Percentiles rank a stretch among this genome's conserved stretches.
Evolutionary conservation across 2,888 invertebrate genomes (phyloP).

Genomic region (Carabus problematicus): DNA sequence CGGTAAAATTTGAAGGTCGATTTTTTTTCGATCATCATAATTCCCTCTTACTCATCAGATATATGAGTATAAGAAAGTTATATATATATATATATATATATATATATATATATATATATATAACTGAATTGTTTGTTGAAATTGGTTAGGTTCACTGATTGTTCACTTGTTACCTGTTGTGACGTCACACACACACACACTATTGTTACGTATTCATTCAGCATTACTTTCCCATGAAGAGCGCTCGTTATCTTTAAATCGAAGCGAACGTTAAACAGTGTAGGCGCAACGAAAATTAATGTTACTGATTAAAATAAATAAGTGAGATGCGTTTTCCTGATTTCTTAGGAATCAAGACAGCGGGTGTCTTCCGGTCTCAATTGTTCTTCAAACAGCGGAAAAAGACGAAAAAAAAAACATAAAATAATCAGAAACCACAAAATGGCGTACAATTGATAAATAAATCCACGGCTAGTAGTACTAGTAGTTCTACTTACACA

Average conservation of each 20-base stretch:
- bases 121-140: background rate
- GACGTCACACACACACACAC: background rate
- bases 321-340: slow-evolving; percentile 38
- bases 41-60: too few relatives aligned
- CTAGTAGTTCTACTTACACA: too few relatives aligned
- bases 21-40: too few relatives aligned
- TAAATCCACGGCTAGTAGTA: slow-evolving; percentile 25
- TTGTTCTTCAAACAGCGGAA: slow-evolving; percentile 23
- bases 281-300: slow-evolving; percentile 35
- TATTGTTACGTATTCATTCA: slow-evolving; percentile 17
- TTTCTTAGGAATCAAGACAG: slow-evolving; percentile 26
- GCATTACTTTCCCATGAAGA: slow-evolving; percentile 37
- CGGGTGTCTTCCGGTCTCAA: slow-evolving; percentile 36
- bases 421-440: background rate
- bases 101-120: background rate
- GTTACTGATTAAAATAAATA: slow-evolving; percentile 42
- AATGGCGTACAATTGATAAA: slow-evolving; percentile 30
- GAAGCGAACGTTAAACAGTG: slow-evolving; percentile 37
- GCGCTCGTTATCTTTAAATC: slow-evolving; percentile 32
- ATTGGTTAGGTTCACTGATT: background rate
- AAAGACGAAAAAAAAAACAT: slow-evolving; percentile 4
- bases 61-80: too few relatives aligned
- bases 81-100: background rate
- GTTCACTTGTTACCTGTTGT: background rate
- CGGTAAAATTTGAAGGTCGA: too few relatives aligned